Conservation (phyloP, 2,113 vertebrate species). For the Oryctolagus cuniculus region mOryCun1.1 NC_091436.1:71497001-71497500, state of each 20-base stretch:
- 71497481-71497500: no score
- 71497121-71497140: not conserved
- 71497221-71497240: not conserved
- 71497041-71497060: not conserved
- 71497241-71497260: not conserved
- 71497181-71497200: not conserved
- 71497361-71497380: no score
- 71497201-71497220: slow-evolving; percentile 3
- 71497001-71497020: not conserved
- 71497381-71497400: no score
- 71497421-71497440: no score
- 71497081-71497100: not conserved
- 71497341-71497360: no score
- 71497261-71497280: slow-evolving; percentile 18
- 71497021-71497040: no score
- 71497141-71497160: not conserved
- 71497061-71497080: not conserved
- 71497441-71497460: no score
- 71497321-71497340: no score
- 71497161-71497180: not conserved
- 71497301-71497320: no score
- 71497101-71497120: not conserved
- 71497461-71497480: no score
- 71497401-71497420: no score
- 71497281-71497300: not conserved